Base-by-base conservation (phyloP, 1,140 invertebrate species). In the Drosophila takahashii region DNA sequence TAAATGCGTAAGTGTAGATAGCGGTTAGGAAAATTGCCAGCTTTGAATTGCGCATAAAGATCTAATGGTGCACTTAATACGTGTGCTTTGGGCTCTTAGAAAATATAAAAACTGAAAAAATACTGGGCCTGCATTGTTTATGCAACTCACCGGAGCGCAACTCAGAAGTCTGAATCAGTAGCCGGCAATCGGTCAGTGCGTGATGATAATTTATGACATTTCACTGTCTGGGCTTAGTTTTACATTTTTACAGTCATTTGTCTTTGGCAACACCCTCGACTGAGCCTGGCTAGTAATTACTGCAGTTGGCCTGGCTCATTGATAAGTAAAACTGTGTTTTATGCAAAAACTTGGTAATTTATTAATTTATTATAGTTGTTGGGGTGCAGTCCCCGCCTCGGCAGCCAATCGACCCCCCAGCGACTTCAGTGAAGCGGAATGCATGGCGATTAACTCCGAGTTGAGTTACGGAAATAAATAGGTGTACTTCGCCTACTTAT, bases 311-410 rank as follows among this genome's bases (percentile, higher is more conserved):
- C 32, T 7, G 44, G 36, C 83, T 78, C 74, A 87, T 89, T 87
- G 83, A 87, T 87, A 87, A 76, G 85, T 78, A 78, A 76, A 87
- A 61, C 62, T 80, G 53, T 59, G 59, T 67, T 86, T 87, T 64
- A 86, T 81, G 81, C 77, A 81, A 86, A 72, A 85, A 81, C 69
- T 51, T 67, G 78, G 81, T 87, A 86, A 83, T 87, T 87, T 87
- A 87, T 86, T 71, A 87, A 87, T 81, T 87, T 87, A 87, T 87
- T 87, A 87, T 72, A 69, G 79, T 83, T 60, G 65, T 81, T 79
- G 65, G 72, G 15, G 27, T 9, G 29, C 42, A 58, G 11, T 42
- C 34, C 47, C 22, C 50, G 16, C 41, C 56, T 26, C 54, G 32
- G 58, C 26, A 37, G 18, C 50, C 74, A 59, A 47, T 64, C 29